A percentile compares a stretch with the other conserved stretches of the same genome.
Conservation (phyloP, 2,888 invertebrate genomes). For the Petrophora chlorosata region DNA sequence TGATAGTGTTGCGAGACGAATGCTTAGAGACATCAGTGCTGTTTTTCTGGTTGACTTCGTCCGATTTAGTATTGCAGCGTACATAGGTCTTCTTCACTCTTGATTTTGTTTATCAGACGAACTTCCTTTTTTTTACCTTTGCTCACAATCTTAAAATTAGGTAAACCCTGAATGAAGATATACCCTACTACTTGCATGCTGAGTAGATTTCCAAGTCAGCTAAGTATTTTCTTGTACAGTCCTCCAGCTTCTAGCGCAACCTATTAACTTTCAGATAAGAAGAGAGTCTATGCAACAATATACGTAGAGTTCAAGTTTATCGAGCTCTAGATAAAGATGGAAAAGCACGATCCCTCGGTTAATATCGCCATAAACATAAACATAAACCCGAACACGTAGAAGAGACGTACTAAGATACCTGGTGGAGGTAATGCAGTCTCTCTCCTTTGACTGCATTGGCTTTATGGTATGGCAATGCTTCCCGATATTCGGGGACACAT, state of each 20-base stretch:
- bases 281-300: not conserved
- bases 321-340: constrained; percentile 19
- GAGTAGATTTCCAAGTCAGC: no score
- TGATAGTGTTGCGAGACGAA: constrained; percentile 3
- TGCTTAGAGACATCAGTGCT: constrained; percentile 4
- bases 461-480: no score
- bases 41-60: not conserved
- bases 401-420: constrained; percentile 30
- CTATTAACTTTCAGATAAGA: constrained; percentile 14
- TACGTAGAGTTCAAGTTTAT: not conserved
- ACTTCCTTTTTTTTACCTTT: no score
- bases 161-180: no score
- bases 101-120: no score
- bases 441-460: constrained; percentile 23
- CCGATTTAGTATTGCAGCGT: no score
- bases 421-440: constrained; percentile 41
- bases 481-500: no score
- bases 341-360: constrained; percentile 34
- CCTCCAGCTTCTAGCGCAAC: not conserved
- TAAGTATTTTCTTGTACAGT: no score
- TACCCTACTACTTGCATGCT: no score
- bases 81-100: no score
- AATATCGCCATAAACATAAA: constrained; percentile 42
- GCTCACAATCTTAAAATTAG: no score
- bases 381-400: constrained; percentile 40